Evolutionary conservation across 2,113 vertebrate species (phyloP).

Genomic region (Psittacara wagleri): DNA sequence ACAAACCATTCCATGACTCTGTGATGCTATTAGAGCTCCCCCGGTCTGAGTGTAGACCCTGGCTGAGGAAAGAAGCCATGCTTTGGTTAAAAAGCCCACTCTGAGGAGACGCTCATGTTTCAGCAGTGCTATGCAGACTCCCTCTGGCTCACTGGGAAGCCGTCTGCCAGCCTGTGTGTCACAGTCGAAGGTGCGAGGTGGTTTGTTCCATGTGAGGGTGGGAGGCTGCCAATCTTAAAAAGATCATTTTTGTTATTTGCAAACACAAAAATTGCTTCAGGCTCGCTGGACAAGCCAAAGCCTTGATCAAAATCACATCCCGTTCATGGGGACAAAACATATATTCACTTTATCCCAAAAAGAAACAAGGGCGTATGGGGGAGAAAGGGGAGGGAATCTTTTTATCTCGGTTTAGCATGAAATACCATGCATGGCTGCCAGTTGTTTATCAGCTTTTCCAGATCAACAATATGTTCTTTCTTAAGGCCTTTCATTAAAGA

Average conservation of each 20-base stretch:
- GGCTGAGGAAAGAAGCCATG: neutral
- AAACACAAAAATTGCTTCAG: conserved; percentile 30
- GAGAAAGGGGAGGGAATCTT: neutral
- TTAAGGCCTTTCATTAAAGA: conserved; percentile 41
- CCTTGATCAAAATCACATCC: conserved; percentile 58
- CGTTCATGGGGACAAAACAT: conserved; percentile 48
- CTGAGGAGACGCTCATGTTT: neutral
- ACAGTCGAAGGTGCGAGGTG: neutral
- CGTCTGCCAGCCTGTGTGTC: neutral
- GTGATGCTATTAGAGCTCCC: neutral
- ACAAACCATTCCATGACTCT: neutral
- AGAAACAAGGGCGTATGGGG: neutral
- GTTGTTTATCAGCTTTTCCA: conserved; percentile 62
- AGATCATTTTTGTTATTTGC: conserved; percentile 31
- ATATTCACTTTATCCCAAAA: conserved; percentile 32
- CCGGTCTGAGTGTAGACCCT: neutral
- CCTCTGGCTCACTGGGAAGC: neutral
- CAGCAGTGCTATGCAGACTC: neutral
- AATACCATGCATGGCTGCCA: conserved; percentile 43
- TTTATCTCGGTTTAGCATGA: conserved; percentile 48
- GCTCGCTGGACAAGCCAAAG: conserved; percentile 34
- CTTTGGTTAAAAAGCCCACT: neutral
- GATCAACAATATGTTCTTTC: conserved; percentile 66
- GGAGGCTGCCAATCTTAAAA: conserved; percentile 20
- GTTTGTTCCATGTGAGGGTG: neutral